These are phyloP conservation scores for Calliopum simillimum DNA, from an alignment of 2,888 invertebrate species.

Conservation along the genomic window DNA sequence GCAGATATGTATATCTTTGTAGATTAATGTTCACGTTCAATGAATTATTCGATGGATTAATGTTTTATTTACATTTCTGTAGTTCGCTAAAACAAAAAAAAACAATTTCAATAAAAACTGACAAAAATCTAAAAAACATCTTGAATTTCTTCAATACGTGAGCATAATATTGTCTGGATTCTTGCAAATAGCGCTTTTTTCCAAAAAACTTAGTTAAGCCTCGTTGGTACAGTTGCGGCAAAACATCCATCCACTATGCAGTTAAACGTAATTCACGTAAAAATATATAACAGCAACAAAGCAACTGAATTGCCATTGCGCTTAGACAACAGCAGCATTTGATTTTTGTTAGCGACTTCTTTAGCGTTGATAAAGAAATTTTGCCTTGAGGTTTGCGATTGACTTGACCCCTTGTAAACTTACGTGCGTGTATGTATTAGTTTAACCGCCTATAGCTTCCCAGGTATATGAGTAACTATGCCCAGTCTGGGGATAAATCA, in stretches of 20 bases:
- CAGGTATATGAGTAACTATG: too few species aligned
- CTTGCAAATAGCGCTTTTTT: too few species aligned
- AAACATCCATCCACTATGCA: constrained; percentile 7
- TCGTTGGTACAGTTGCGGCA: constrained; percentile 35
- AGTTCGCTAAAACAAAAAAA: constrained; percentile 37
- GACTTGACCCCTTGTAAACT: background rate
- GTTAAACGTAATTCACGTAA: background rate
- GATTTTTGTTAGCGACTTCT: background rate
- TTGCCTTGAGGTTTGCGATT: background rate
- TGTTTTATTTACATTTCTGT: constrained; percentile 30
- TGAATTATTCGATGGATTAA: constrained; percentile 24
- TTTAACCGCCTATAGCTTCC: too few species aligned
- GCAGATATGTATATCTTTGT: background rate
- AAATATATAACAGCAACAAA: background rate
- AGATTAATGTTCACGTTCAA: background rate
- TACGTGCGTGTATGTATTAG: background rate
- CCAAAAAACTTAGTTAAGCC: too few species aligned
- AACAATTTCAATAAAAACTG: constrained; percentile 39
- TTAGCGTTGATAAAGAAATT: background rate
- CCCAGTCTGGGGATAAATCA: too few species aligned
- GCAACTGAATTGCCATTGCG: background rate
- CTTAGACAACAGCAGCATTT: background rate
- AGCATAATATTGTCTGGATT: background rate
- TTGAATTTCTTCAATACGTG: background rate
- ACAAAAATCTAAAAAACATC: constrained; percentile 18